phyloP scores from a whole-genome alignment of 1,140 invertebrate species.

The Drosophila burlai region DNA sequence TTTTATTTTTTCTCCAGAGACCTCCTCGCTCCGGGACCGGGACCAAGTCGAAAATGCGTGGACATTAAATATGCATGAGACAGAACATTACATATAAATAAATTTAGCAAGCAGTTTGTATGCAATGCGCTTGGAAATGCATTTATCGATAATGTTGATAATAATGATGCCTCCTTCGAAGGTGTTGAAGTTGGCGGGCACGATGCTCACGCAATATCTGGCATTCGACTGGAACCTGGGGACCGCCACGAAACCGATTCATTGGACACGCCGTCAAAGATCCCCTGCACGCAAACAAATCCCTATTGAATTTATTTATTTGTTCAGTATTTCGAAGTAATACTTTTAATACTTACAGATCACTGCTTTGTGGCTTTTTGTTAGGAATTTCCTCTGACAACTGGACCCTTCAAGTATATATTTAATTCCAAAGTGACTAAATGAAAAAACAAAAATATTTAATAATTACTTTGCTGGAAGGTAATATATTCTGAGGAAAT shows the following conservation, averaged over 20 bases:
- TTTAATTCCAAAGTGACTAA: background rate
- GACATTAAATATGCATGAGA: conserved; percentile 84
- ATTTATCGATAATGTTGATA: conserved; percentile 75
- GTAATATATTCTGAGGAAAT: background rate
- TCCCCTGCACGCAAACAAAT: conserved; percentile 1
- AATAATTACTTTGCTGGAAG: background rate
- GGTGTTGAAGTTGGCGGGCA: conserved; percentile 62
- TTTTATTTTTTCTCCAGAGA: background rate
- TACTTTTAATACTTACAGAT: background rate
- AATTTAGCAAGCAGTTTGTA: conserved; percentile 80
- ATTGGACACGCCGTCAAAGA: conserved; percentile 44
- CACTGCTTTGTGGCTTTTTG: background rate
- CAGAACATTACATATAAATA: conserved; percentile 79
- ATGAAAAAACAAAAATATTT: too few relatives aligned
- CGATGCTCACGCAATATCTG: conserved; percentile 48
- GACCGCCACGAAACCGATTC: conserved; percentile 64
- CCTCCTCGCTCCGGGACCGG: background rate
- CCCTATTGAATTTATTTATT: background rate
- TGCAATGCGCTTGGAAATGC: conserved; percentile 73
- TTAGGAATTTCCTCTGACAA: background rate
- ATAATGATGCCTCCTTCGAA: conserved; percentile 71
- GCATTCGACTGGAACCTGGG: conserved; percentile 1
- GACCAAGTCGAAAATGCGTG: conserved; percentile 62
- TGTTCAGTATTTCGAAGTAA: background rate
- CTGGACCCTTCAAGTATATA: too few relatives aligned